Base-by-base conservation (phyloP, 2,797 vertebrate genomes). In the Anas bahamensis region DNA sequence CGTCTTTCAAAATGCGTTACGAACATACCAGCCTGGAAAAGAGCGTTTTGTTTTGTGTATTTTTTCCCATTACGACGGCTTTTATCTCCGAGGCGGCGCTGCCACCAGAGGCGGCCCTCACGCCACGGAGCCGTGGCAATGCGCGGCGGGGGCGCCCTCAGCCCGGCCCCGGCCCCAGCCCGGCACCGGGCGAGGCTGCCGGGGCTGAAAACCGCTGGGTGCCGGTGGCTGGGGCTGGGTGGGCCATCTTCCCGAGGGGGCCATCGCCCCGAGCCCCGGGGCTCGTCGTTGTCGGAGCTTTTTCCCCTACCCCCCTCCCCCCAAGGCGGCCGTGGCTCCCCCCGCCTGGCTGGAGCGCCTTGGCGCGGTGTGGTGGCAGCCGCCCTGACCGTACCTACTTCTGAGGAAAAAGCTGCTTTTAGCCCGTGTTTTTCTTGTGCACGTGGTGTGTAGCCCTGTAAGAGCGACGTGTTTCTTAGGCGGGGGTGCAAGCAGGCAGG, bases 401-500 rank as follows among this genome's bases (percentile, higher is more conserved):
- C 19, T 7, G 29, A 6, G 33, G 29, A 18, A 12, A 7, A 9
- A 4, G 3, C 11, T 5, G n/a, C 10, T 1, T 10, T 35, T 11
- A 10, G 10, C 7, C 29, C 31, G 12, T 5, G 31, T 9, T 19
- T 17, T 48, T 24, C 48, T 24, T 50, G 48, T 24, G 48, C 48
- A 50, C 48, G 48, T 50, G 48, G 23, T 50, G 23, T 50, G 48
- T 50, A 50, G 37, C 0, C n/a, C 18, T 18, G 13, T 8, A 4
- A 10, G 16, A 16, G 24, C 2, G 33, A 8, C 21, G 6, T 0
- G 4, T 66, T 57, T 9, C 41, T 19, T 6, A 21, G 59, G 7
- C 4, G 4, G 0, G n/a, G 42, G 19, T 9, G 35, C n/a, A 0
- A 6, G 33, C 3, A 4, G 31, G 16, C 2, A 35, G 50, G 5